phyloP scores from a whole-genome alignment of 2,888 invertebrate genomes.

The Bellardia bayeri region DNA sequence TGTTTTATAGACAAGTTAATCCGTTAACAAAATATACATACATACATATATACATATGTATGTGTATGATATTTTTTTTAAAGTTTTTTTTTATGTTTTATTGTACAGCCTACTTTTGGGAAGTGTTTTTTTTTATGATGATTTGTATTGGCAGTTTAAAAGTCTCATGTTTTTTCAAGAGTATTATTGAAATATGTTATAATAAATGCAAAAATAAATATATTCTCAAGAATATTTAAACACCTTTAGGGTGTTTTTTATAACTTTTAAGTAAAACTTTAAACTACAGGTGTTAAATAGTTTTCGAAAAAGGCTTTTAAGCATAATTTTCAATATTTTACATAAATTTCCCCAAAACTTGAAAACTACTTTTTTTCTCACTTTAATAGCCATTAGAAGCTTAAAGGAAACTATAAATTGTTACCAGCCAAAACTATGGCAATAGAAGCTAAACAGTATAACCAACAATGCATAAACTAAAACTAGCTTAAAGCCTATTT shows the following conservation, averaged over 20 bases:
- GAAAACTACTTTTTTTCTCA: background rate
- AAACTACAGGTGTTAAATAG: background rate
- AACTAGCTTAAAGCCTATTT: conserved; percentile 29
- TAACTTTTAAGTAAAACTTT: background rate
- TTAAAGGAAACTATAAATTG: conserved; percentile 60
- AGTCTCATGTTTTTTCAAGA: background rate
- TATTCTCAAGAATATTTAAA: background rate
- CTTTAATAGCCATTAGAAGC: background rate
- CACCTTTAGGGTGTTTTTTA: background rate
- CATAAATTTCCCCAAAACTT: background rate
- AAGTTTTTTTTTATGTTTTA: background rate
- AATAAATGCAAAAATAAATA: background rate
- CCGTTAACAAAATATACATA: background rate
- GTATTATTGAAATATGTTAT: background rate
- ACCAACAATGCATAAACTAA: conserved; percentile 18
- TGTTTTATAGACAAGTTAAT: background rate
- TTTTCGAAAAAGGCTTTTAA: background rate
- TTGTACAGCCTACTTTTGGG: conserved; percentile 24
- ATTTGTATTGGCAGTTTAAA: conserved; percentile 1
- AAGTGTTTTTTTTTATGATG: conserved; percentile 1
- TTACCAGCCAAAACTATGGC: conserved; percentile 15
- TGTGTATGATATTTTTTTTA: background rate
- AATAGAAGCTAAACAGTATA: background rate
- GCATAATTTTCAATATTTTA: background rate
- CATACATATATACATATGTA: background rate